phyloP scores from a whole-genome alignment of 2,888 invertebrate species.

The Volucella inanis region DNA sequence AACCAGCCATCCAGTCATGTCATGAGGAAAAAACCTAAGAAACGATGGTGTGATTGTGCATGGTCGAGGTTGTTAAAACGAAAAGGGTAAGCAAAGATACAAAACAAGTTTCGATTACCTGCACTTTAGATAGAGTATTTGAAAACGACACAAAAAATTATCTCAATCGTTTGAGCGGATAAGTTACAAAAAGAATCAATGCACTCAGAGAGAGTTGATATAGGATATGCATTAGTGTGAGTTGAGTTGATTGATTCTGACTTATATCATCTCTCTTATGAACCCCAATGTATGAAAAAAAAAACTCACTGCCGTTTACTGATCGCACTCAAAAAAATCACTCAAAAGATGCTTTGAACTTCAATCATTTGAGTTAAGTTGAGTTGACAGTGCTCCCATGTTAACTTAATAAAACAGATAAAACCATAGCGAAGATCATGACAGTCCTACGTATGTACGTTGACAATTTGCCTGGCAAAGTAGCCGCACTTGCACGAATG shows the following conservation, averaged over 20 bases:
- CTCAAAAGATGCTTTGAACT: slow-evolving; percentile 35
- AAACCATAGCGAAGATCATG: too few relatives aligned
- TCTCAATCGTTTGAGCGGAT: slow-evolving; percentile 65
- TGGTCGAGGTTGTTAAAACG: not conserved
- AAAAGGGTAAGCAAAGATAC: slow-evolving; percentile 66
- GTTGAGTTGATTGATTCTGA: not conserved
- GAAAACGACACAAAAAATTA: slow-evolving; percentile 33
- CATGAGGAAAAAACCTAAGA: slow-evolving; percentile 33
- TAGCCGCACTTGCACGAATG: too few relatives aligned
- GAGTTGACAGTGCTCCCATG: slow-evolving; percentile 34
- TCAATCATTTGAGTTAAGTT: not conserved
- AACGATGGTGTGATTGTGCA: slow-evolving; percentile 42
- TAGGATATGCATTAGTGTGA: not conserved
- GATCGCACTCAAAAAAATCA: not conserved
- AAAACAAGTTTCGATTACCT: slow-evolving; percentile 72
- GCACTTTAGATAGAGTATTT: slow-evolving; percentile 25
- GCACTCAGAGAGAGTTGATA: slow-evolving; percentile 13
- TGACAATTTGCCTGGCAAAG: not conserved
- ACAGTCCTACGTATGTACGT: not conserved
- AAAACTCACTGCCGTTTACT: not conserved
- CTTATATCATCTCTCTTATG: not conserved
- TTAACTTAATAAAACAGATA: not conserved
- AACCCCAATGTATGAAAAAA: not conserved
- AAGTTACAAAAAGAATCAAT: slow-evolving; percentile 17
- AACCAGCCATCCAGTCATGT: slow-evolving; percentile 8